Evolutionary conservation across 2,888 invertebrate genomes (phyloP), one percentile per base, ranked within the genome.

Genomic region (Catocala fraxini): DNA sequence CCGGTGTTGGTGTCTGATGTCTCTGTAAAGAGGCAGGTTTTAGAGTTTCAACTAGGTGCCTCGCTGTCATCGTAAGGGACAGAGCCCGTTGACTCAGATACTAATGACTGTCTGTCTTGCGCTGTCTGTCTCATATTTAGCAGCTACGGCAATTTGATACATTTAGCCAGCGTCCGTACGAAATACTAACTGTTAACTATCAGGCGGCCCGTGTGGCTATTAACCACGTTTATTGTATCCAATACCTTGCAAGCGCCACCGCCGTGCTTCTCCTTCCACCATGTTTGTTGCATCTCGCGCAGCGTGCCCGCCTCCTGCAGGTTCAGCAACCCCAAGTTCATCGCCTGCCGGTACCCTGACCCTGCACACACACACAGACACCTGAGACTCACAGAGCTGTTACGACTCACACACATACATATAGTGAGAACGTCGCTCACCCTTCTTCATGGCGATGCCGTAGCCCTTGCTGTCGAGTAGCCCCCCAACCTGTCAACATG

Each of bases 221-320:
- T 25, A 25, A 25, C 25, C 25, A 25, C 4, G 25, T 25, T 25
- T 3, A 4, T 25, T 25, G 25, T 25, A 4, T 25, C 25, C 25
- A 47, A 15, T 89, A 96, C 97, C 88, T 95, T 92, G 85, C 97
- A 97, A 46, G 96, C 95, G 59, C 96, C 96, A 43, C 97, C 97
- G 12, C 96, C 97, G 70, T 97, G 94, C 88, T 96, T 96, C 89
- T 97, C 97, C 83, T 97, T 96, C 98, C 98, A 99, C 98, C 98
- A 99, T 83, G 96, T 97, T 62, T 96, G 96, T 90, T 98, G 98
- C 91, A 98, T 95, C 75, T 95, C 95, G 15, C 96, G 96, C 64
- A 99, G 95, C 67, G 95, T 94, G 25, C 98, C 98, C 59, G 95
- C 95, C 91, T 99, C 98, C 93, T 98, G 98, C 59, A 99, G 93